phyloP scores from a whole-genome alignment of 2,113 vertebrate species.

The Gymnobelideus leadbeateri region DNA sequence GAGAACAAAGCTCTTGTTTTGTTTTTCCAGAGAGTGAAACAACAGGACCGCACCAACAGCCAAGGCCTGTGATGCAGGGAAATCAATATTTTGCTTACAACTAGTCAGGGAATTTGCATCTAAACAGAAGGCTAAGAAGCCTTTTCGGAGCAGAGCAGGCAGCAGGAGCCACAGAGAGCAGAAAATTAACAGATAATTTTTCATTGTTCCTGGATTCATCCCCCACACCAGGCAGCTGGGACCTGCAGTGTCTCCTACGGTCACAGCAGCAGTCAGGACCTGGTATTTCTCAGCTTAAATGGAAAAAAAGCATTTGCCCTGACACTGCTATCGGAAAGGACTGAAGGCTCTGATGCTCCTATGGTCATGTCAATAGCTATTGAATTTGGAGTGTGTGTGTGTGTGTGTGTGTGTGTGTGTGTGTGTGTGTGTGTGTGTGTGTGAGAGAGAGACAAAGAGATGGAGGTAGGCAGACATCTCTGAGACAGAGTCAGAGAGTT shows the following conservation, averaged over 20 bases:
- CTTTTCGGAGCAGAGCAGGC: slow-evolving; percentile 74
- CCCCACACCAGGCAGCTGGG: slow-evolving; percentile 62
- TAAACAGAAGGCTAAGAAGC: slow-evolving; percentile 70
- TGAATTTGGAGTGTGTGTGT: not conserved
- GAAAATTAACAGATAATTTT: slow-evolving; percentile 71
- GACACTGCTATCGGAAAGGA: slow-evolving; percentile 13
- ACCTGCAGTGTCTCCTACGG: slow-evolving; percentile 65
- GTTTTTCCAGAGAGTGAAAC: slow-evolving; percentile 77
- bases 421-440: not conserved
- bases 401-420: not conserved
- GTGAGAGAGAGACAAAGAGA: not conserved
- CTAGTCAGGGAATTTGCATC: slow-evolving; percentile 71
- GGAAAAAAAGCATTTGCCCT: slow-evolving; percentile 42
- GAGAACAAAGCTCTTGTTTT: slow-evolving; percentile 81
- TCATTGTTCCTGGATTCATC: slow-evolving; percentile 56
- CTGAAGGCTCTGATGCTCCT: not conserved
- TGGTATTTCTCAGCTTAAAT: slow-evolving; percentile 63
- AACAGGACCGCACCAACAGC: slow-evolving; percentile 55
- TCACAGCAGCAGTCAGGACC: slow-evolving; percentile 51
- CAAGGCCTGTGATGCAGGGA: slow-evolving; percentile 69
- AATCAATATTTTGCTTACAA: slow-evolving; percentile 71
- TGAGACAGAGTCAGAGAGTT: not conserved
- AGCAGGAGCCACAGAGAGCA: slow-evolving; percentile 13
- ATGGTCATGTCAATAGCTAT: not conserved
- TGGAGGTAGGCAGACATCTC: not conserved